Evolutionary conservation across 2,797 vertebrate species (phyloP), one percentile per base, ranked within the genome.

Genomic region (Dendrocincla tyrannina): DNA sequence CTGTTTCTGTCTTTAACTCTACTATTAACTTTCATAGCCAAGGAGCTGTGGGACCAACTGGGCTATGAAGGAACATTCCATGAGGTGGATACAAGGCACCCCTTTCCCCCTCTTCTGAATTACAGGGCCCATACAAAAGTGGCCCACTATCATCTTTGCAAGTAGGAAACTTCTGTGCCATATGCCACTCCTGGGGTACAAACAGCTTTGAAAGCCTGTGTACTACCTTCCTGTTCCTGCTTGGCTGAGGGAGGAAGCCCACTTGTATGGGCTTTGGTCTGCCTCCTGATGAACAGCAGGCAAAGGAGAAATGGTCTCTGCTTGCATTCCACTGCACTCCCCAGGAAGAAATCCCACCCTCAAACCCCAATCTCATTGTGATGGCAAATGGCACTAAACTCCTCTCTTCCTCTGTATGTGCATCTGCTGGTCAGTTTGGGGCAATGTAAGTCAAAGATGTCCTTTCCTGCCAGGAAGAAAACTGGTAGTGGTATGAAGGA

Each of bases 241-340:
- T 41, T 64, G 56, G 11, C 41, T 17, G 19, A 25, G 0, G 2
- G 42, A 28, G 55, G 28, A 24, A 44, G 19, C 42, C 15, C 11
- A 16, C 37, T 18, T 1, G 2, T 4, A 7, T 0, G 7, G 41
- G 8, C 22, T 70, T 56, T 46, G 46, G 13, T 24, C 39, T 85
- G 24, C 30, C 15, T 78, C 28, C 15, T 47, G 33, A 17, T 27
- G 47, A 64, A 30, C 30, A 39, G 64, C 17, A 67, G 35, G 42
- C n/a, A 64, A 17, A 53, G 17, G 20, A 69, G 35, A 60, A 60
- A 20, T 30, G 8, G 1, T 2, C 19, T 1, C 6, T 14, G 8
- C 55, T n/a, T 89, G 32, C 18, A 9, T 35, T 60, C 30, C 30
- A 17, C 32, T 69, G 2, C 8, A 13, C 5, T 25, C 6, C 9